Evolutionary conservation across 2,113 vertebrate genomes (phyloP).

Genomic region (Dipodomys spectabilis): DNA sequence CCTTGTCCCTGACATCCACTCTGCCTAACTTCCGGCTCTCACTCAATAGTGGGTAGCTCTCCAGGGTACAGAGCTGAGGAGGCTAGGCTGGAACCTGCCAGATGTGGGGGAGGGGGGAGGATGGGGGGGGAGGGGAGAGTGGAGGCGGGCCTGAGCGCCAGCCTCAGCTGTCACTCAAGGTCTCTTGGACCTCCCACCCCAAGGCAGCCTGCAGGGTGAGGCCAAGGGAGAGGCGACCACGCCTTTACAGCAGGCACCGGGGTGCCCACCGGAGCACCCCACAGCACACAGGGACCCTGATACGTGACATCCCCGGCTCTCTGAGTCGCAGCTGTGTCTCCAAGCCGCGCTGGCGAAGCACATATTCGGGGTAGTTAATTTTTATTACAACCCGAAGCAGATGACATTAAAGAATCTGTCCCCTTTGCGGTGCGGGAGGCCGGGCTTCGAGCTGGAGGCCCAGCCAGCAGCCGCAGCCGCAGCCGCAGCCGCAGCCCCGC

Average conservation of each 20-base stretch:
- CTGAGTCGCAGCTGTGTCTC: background rate
- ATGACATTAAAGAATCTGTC: slow-evolving; percentile 68
- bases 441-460: background rate
- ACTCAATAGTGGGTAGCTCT: background rate
- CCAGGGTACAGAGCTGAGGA: background rate
- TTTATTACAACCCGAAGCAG: slow-evolving; percentile 71
- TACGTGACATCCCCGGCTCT: background rate
- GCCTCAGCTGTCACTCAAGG: background rate
- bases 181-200: background rate
- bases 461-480: background rate
- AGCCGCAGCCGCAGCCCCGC: background rate
- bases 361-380: slow-evolving; percentile 77
- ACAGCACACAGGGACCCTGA: background rate
- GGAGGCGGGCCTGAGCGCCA: background rate
- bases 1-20: background rate
- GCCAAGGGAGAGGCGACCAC: background rate
- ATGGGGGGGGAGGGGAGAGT: too few species aligned
- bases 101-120: too few species aligned
- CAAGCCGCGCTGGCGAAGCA: slow-evolving; percentile 27
- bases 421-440: slow-evolving; percentile 20
- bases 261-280: background rate
- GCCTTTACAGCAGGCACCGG: background rate
- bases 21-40: background rate
- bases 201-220: background rate
- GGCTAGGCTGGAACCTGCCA: too few species aligned